A percentile compares a stretch with the other conserved stretches of the same genome.
phyloP scores from a whole-genome alignment of 2,113 vertebrate species.

The Thalassoma bifasciatum region DNA sequence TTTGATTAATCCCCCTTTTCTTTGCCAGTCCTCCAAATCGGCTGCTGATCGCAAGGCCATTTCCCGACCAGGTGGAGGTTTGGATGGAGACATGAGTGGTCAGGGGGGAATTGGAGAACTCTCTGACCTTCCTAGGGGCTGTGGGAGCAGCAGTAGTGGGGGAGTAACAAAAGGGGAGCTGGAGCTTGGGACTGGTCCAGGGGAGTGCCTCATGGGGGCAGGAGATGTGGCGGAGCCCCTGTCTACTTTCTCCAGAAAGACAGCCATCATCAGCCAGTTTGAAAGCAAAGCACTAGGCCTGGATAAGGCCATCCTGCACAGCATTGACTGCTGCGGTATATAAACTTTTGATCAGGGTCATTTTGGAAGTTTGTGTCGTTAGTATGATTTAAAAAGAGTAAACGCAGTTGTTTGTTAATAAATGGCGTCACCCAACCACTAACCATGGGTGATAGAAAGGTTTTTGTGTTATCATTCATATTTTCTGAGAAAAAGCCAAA shows the following conservation, averaged over 20 bases:
- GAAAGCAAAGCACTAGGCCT: conserved; percentile 97
- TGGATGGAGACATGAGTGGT: conserved; percentile 89
- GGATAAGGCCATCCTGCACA: conserved; percentile 97
- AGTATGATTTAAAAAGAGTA: too few relatives aligned
- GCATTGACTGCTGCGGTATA: conserved; percentile 96
- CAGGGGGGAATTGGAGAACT: conserved; percentile 83
- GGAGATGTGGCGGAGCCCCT: conserved; percentile 91
- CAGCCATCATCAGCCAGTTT: conserved; percentile 91
- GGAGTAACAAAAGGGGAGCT: conserved; percentile 87
- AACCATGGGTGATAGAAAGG: too few relatives aligned
- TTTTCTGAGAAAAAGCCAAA: too few relatives aligned
- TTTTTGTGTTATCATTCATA: too few relatives aligned
- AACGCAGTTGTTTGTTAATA: too few relatives aligned
- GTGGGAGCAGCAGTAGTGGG: conserved; percentile 83
- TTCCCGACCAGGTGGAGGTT: conserved; percentile 85
- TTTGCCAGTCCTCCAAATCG: conserved; percentile 91
- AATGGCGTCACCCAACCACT: too few relatives aligned
- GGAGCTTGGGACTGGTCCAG: conserved; percentile 88
- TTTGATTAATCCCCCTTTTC: conserved; percentile 13
- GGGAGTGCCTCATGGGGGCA: conserved; percentile 87
- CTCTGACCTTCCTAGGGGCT: conserved; percentile 69
- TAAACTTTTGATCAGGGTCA: too few relatives aligned
- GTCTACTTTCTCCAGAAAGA: conserved; percentile 92
- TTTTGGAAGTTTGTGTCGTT: too few relatives aligned
- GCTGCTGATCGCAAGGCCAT: conserved; percentile 90